These are phyloP conservation scores for Meta bourneti DNA, from an alignment of 2,888 invertebrate species.

Conservation along the genomic window DNA sequence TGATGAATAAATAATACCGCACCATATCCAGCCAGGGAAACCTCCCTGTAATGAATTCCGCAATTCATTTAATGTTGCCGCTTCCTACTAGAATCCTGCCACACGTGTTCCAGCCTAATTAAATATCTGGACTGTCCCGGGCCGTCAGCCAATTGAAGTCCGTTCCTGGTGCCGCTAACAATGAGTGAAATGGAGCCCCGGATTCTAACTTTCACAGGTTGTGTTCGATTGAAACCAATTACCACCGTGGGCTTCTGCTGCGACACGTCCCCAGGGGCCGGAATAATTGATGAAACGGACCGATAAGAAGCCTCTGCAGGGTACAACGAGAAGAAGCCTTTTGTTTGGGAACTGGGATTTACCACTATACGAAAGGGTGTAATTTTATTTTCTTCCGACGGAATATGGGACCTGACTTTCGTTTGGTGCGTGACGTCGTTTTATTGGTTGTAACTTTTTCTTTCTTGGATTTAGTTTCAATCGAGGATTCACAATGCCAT, in stretches of 20 bases:
- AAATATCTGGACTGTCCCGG: conserved; percentile 29
- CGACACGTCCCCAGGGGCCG: conserved; percentile 36
- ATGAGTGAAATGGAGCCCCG: conserved; percentile 33
- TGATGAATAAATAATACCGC: background rate
- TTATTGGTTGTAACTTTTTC: background rate
- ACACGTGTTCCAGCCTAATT: conserved; percentile 7
- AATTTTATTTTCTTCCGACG: conserved; percentile 16
- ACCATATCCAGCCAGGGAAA: background rate
- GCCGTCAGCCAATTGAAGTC: conserved; percentile 57
- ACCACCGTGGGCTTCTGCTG: conserved; percentile 27
- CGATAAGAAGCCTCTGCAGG: conserved; percentile 2
- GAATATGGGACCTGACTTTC: background rate
- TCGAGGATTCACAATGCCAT: background rate
- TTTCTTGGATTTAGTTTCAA: background rate
- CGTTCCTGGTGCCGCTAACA: conserved; percentile 26
- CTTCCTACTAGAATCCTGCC: background rate
- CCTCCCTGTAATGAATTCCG: background rate
- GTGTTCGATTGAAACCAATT: conserved; percentile 64
- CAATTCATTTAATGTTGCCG: background rate
- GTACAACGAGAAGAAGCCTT: background rate
- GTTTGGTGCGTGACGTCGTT: background rate
- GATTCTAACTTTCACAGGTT: conserved; percentile 49
- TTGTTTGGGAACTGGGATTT: conserved; percentile 6
- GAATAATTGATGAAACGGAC: conserved; percentile 68
- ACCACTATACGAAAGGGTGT: background rate